A percentile compares a stretch with the other conserved stretches of the same genome.
These are phyloP conservation scores for Drosophila paulistorum DNA, from an alignment of 1,140 invertebrate genomes.

Conservation along the genomic window DNA sequence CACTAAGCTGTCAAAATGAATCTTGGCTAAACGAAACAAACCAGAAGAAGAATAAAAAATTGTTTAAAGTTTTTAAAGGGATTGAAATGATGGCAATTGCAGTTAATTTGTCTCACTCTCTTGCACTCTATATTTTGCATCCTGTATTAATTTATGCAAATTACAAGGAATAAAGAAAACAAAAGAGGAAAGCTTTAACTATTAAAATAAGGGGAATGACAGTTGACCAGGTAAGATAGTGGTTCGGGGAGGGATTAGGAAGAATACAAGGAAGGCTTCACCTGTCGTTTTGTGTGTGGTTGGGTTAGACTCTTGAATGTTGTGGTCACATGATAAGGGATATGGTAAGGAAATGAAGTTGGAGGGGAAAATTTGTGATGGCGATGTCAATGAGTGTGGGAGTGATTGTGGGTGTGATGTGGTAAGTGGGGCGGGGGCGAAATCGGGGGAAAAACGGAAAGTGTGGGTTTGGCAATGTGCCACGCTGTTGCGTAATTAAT, in stretches of 20 bases:
- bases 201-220: background rate
- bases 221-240: conserved; percentile 54
- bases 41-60: background rate
- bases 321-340: conserved; percentile 52
- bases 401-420: conserved; percentile 4
- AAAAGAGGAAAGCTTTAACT: conserved; percentile 42
- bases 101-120: conserved; percentile 8
- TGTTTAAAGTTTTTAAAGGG: background rate
- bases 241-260: background rate
- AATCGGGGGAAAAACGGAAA: background rate
- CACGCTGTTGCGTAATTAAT: conserved; percentile 77
- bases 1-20: conserved; percentile 40
- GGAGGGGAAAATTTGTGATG: background rate
- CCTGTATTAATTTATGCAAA: conserved; percentile 70
- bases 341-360: background rate
- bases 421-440: background rate
- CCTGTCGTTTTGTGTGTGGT: conserved; percentile 24
- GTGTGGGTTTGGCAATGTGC: conserved; percentile 27
- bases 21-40: conserved; percentile 17
- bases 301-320: conserved; percentile 66
- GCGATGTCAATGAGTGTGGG: conserved; percentile 11
- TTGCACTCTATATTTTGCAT: background rate
- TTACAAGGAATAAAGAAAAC: conserved; percentile 54
- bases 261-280: background rate
- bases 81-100: conserved; percentile 27